phyloP scores from a whole-genome alignment of 2,113 vertebrate genomes.

The Marmota monax region DNA sequence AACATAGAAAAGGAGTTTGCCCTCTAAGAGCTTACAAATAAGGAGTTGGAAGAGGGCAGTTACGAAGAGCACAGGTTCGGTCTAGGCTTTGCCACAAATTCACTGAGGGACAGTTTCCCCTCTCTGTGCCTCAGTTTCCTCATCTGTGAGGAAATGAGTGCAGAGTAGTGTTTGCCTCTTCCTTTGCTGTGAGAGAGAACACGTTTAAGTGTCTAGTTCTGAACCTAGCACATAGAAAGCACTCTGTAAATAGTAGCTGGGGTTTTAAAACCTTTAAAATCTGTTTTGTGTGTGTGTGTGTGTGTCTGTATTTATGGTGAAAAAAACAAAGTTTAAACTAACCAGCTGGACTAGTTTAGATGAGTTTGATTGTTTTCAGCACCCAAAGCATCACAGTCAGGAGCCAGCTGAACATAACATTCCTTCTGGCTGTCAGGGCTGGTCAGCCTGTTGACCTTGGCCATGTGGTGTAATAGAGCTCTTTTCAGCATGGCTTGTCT shows the following conservation, averaged over 20 bases:
- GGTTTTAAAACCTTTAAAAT: background rate
- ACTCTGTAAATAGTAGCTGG: background rate
- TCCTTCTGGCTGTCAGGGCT: no score
- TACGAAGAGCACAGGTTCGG: background rate
- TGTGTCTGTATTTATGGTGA: background rate
- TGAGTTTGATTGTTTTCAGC: no score
- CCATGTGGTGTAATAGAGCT: background rate
- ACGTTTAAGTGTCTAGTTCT: background rate
- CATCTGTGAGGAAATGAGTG: no score
- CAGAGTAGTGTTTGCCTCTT: background rate
- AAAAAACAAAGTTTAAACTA: background rate
- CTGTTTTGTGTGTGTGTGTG: no score
- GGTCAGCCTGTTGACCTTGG: background rate
- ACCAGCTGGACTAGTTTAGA: background rate
- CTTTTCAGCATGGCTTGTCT: no score
- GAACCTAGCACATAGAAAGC: background rate
- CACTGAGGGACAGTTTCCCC: no score
- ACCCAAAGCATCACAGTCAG: no score
- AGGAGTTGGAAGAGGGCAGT: background rate
- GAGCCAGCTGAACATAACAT: no score
- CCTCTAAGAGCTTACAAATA: background rate
- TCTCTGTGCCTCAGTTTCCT: no score
- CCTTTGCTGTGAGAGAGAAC: no score
- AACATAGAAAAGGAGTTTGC: background rate
- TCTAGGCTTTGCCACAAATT: background rate